Base-by-base conservation (phyloP, 1,140 invertebrate genomes). In the Helicoverpa zea region DNA sequence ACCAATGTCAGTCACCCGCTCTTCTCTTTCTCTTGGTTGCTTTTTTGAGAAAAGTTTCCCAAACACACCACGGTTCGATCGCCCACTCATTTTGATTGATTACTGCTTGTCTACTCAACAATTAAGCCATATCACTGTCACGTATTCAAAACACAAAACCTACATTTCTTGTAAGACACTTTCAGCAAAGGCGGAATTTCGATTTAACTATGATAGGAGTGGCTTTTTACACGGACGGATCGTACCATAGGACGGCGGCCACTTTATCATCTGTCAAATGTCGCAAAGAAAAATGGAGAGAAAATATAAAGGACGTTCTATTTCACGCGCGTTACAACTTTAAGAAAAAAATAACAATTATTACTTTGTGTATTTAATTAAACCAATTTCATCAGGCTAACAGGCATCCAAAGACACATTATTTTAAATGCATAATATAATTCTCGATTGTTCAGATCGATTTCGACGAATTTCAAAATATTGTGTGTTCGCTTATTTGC, bases 1-100 rank as follows among this genome's bases (percentile, higher is more conserved):
- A 35, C 97, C 97, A 78, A 97, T 98, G 84, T 97, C 97, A 14
- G 96, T 91, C 16, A 89, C 94, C 66, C 93, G 87, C 51, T 95
- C 94, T 82, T 95, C 91, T 82, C 87, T 92, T 16, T 90, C 83
- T 58, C 70, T 86, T 56, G 90, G 81, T 61, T 91, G 86, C 79
- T 93, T 94, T 82, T 95, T 95, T 1, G 94, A 88, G 88, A 95
- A 95, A 66, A 95, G 89, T 85, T 95, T 95, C 70, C 93, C 92
- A 88, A 95, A 92, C 81, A 95, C 91, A 85, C 94, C 91, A 63
- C 94, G 92, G 76, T 91, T 89, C 80, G 95, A 94, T 83, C 94
- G 92, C 85, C 92, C 92, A 90, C 92, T 94, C 93, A 95, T 95
- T 84, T 83, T 94, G 87, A 88, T 82, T 88, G 81, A 82, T 90